A percentile compares a stretch with the other conserved stretches of the same genome.
These are phyloP conservation scores for Pachyramphus minor DNA, from an alignment of 2,113 vertebrate species.

Conservation along the genomic window DNA sequence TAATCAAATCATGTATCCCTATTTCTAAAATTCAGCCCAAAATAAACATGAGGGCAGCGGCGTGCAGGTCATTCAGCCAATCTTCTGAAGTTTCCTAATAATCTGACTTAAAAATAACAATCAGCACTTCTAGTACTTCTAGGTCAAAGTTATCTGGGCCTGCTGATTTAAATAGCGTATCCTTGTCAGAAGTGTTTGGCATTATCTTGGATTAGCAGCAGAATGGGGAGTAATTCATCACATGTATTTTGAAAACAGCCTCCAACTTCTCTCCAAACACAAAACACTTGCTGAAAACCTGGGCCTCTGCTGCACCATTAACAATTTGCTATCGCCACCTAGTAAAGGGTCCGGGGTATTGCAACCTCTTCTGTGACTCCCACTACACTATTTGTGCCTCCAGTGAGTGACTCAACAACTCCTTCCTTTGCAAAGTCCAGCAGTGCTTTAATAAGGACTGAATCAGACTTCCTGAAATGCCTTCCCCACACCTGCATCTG, in stretches of 20 bases:
- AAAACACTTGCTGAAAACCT: neutral
- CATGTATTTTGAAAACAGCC: neutral
- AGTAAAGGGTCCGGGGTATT: neutral
- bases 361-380: neutral
- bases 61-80: neutral
- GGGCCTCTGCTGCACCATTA: neutral
- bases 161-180: neutral
- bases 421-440: neutral
- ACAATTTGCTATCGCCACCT: constrained; percentile 34
- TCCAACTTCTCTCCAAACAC: neutral
- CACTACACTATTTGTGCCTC: accelerated
- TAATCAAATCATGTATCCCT: neutral
- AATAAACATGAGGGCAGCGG: neutral
- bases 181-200: neutral
- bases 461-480: neutral
- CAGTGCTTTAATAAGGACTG: neutral
- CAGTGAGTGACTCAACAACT: neutral
- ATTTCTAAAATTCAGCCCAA: neutral
- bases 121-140: neutral
- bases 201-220: neutral
- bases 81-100: neutral
- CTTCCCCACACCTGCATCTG: neutral
- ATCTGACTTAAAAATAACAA: neutral
- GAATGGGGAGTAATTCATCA: neutral
- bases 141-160: neutral